Conservation (phyloP, 2,113 vertebrate species). For the Eudorcas thomsonii region DNA sequence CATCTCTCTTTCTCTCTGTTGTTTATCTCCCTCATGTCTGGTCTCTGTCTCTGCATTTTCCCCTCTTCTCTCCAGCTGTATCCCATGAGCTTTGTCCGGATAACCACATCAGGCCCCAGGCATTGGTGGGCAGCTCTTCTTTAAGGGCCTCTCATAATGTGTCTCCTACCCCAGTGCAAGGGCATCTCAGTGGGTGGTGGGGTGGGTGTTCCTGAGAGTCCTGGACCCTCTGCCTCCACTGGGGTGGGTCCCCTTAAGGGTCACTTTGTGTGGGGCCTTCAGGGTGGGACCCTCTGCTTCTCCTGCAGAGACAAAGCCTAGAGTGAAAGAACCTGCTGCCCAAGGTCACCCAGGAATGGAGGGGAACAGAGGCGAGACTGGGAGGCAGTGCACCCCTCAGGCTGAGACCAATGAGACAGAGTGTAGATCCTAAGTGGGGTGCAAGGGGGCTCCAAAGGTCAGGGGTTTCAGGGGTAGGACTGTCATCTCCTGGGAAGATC, state of each 20-base stretch:
- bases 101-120: fast-evolving
- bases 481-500: not conserved
- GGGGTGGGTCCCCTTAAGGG: not conserved
- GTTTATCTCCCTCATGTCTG: not conserved
- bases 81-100: not conserved
- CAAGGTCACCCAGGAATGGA: not conserved
- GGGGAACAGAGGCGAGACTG: not conserved
- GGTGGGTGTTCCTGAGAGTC: not conserved
- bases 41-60: not conserved
- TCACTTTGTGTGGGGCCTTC: not conserved
- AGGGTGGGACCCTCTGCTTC: not conserved
- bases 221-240: not conserved
- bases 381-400: no score
- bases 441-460: not conserved
- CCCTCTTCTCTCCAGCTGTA: not conserved
- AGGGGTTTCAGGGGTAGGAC: not conserved
- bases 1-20: not conserved
- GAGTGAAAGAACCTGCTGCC: no score
- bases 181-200: fast-evolving
- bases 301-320: not conserved
- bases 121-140: not conserved
- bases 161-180: not conserved
- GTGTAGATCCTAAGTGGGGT: not conserved
- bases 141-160: fast-evolving
- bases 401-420: not conserved